Evolutionary conservation across 2,888 invertebrate species (phyloP).

Genomic region (Xestia rhomboidea): DNA sequence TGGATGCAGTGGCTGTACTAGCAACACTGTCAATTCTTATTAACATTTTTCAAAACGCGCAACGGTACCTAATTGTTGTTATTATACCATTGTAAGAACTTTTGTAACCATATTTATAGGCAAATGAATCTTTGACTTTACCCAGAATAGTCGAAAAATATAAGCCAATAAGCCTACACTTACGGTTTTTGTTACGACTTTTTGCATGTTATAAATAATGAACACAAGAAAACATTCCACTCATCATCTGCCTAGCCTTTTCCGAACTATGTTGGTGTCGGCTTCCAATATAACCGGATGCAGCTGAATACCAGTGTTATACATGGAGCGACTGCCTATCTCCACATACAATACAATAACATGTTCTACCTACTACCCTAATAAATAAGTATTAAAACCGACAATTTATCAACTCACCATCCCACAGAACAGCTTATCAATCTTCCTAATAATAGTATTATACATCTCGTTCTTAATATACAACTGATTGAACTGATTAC

Average conservation of each 20-base stretch:
- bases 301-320: neutral
- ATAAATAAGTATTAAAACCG: neutral
- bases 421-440: constrained; percentile 86
- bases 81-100: too few relatives aligned
- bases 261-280: neutral
- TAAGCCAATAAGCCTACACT: neutral
- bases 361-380: neutral
- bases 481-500: constrained; percentile 79
- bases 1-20: neutral
- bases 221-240: neutral
- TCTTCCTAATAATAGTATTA: constrained; percentile 85
- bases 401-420: constrained; percentile 81
- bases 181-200: neutral
- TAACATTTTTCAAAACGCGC: too few relatives aligned
- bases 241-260: neutral
- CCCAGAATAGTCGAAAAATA: neutral
- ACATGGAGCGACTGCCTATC: neutral
- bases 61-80: neutral
- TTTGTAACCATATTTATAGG: too few relatives aligned
- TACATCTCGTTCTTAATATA: constrained; percentile 84
- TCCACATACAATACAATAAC: neutral
- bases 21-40: neutral
- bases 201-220: neutral
- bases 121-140: too few relatives aligned
- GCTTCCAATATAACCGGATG: neutral